Percentiles rank a stretch among this genome's conserved stretches.
These are phyloP conservation scores for Phrynocephalus versicolor DNA, from an alignment of 2,113 vertebrate species.

Conservation along the genomic window DNA sequence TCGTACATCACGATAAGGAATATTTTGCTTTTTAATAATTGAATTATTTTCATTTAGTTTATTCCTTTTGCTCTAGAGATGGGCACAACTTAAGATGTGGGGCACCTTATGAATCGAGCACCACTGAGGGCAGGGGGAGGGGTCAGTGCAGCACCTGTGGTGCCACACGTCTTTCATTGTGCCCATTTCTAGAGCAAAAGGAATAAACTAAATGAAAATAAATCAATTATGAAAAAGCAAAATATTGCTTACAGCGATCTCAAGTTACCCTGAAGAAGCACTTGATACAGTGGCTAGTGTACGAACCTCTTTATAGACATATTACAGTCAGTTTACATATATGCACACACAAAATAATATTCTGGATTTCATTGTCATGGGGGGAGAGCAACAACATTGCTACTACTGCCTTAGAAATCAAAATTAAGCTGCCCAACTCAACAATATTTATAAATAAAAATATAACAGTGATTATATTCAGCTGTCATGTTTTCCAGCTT, in stretches of 20 bases:
- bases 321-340: background rate
- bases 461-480: background rate
- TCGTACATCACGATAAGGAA: background rate
- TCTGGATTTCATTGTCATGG: conserved; percentile 15
- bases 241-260: background rate
- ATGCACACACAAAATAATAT: background rate
- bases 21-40: background rate
- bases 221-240: background rate
- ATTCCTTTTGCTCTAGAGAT: no score
- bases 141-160: no score
- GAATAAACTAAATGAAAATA: no score
- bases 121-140: no score
- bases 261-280: background rate
- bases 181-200: no score
- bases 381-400: background rate
- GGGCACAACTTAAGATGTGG: no score
- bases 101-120: no score
- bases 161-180: no score
- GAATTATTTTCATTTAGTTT: no score
- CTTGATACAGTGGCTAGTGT: no score
- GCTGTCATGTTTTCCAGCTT: conserved; percentile 23
- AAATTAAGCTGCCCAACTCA: background rate
- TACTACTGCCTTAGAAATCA: background rate
- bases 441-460: background rate
- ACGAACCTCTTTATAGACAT: background rate